A percentile compares a stretch with the other conserved stretches of the same genome.
phyloP scores from a whole-genome alignment of 2,113 vertebrate genomes.

The Hepsetus odoe region DNA sequence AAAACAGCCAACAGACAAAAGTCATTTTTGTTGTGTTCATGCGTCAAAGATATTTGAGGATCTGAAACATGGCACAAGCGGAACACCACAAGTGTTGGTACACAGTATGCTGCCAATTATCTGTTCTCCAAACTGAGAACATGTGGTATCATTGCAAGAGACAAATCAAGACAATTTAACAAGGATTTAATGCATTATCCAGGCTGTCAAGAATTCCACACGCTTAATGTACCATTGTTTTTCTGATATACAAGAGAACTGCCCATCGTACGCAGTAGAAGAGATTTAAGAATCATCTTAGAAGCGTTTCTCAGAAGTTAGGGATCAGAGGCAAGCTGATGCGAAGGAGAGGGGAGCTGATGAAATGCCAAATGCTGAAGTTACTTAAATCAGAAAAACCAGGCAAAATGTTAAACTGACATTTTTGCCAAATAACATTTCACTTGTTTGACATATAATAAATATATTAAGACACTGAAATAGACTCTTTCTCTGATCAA shows the following conservation, averaged over 20 bases:
- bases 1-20: conserved; percentile 41
- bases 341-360: neutral
- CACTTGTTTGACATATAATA: conserved; percentile 26
- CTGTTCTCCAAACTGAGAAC: conserved; percentile 61
- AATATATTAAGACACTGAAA: conserved; percentile 28
- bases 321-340: neutral
- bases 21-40: conserved; percentile 47
- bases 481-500: neutral
- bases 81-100: conserved; percentile 60
- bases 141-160: conserved; percentile 56
- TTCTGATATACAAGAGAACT: conserved; percentile 19
- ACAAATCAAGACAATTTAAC: conserved; percentile 47
- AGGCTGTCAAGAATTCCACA: conserved; percentile 26
- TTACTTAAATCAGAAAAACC: neutral
- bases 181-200: conserved; percentile 46
- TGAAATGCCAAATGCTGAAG: neutral
- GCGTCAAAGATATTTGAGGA: conserved; percentile 54
- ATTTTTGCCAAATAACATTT: conserved; percentile 25
- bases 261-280: neutral
- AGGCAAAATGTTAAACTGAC: neutral
- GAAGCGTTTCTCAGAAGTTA: conserved; percentile 2
- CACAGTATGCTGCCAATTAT: conserved; percentile 58
- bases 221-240: conserved; percentile 23
- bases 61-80: conserved; percentile 56
- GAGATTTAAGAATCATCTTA: neutral